Base-by-base conservation (phyloP, 2,888 invertebrate genomes). In the Chromoteleia sp. region DNA sequence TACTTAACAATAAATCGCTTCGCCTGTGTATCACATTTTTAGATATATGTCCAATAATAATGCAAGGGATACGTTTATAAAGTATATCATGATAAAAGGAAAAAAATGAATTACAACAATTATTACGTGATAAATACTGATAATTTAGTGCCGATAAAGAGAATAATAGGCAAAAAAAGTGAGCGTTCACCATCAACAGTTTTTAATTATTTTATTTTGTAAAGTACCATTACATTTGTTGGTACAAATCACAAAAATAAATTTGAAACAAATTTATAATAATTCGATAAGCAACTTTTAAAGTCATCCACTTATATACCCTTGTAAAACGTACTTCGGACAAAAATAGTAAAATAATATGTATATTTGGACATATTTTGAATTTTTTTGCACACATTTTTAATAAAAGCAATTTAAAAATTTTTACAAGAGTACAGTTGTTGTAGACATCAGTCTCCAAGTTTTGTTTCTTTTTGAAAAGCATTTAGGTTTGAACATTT, bases 391-490 rank as follows among this genome's bases (percentile, higher is more conserved):
- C 41, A 41, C 12, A 41, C 5, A 7, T 41, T 41, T 41, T 41
- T 12, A 14, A 41, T 15, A 14, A 41, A 41, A 41, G 1, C 2
- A 14, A 14, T 52, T 10, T 36, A 17, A 0, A 17, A 56, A 36
- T 0, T 14, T 36, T 56, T 19, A 56, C 19, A 17, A 56, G 12
- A 45, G 10, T 45, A 19, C 30, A 33, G 14, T 33, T 36, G 10
- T 10, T n/a, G 8, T 56, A 36, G 12, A 17, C 36, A 36, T 56
- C 58, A 58, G 58, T 58, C 58, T 58, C 58, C 58, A 36, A 19
- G 21, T 50, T 25, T 21, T 10, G 17, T 56, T 56, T 36, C 10
- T 15, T 36, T 17, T 19, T 36, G 15, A 52, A 52, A 52, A 25
- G 12, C 4, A 36, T 41, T 41, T 41, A 15, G 45, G 3, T 19